These are phyloP conservation scores for Sebastes cheni DNA, from an alignment of 2,797 vertebrate genomes.

Conservation along the genomic window DNA sequence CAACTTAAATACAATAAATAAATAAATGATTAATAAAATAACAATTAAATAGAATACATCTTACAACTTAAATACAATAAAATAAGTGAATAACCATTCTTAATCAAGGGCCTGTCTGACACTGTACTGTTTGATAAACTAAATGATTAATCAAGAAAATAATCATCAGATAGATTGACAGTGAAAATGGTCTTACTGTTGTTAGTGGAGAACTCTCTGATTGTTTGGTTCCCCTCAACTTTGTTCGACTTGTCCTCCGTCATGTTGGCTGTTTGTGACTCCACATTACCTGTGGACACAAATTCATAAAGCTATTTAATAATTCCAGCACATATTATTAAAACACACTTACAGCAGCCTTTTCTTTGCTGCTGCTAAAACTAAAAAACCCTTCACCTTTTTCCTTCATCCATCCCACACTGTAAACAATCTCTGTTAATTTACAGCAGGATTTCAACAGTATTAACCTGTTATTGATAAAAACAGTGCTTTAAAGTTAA, in stretches of 20 bases:
- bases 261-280: conserved; percentile 18
- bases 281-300: conserved; percentile 31
- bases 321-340: neutral
- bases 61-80: too few species aligned
- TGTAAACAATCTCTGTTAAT: too few species aligned
- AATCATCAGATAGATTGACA: neutral
- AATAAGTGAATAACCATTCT: too few species aligned
- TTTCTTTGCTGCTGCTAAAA: neutral
- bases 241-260: neutral
- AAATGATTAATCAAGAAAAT: neutral
- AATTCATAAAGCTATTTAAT: neutral
- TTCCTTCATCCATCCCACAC: neutral
- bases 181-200: conserved; percentile 21
- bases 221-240: conserved; percentile 19
- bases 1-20: too few species aligned
- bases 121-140: neutral
- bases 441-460: too few species aligned
- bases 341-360: neutral
- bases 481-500: too few species aligned
- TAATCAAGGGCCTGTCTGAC: too few species aligned
- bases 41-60: too few species aligned
- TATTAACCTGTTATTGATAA: too few species aligned
- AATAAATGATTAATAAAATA: too few species aligned
- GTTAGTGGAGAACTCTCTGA: neutral
- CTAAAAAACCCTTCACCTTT: neutral